phyloP scores from a whole-genome alignment of 2,888 invertebrate species.

The Spodoptera exigua region DNA sequence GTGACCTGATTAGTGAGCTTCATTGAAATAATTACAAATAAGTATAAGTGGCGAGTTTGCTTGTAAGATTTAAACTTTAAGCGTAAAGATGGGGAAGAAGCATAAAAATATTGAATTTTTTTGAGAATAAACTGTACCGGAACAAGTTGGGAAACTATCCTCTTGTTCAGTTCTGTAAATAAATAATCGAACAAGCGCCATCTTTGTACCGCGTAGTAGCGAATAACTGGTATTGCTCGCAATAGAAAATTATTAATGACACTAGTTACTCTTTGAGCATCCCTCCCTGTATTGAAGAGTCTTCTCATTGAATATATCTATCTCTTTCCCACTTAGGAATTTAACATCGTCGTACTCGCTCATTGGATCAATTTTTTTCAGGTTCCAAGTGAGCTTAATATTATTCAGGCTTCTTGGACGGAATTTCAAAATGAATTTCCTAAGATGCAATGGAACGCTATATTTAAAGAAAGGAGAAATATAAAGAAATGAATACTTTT shows the following conservation, averaged over 20 bases:
- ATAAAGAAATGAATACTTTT: not conserved
- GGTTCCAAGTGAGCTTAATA: constrained; percentile 39
- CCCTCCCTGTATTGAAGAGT: constrained; percentile 14
- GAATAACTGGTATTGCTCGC: too few relatives aligned
- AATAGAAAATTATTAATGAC: not conserved
- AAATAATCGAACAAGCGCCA: too few relatives aligned
- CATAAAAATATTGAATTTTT: too few relatives aligned
- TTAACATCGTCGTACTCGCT: constrained; percentile 11
- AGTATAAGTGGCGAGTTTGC: too few relatives aligned
- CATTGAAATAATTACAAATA: too few relatives aligned
- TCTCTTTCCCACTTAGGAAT: constrained; percentile 18
- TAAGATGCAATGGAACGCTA: not conserved
- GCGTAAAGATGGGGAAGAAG: too few relatives aligned
- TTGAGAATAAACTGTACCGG: too few relatives aligned
- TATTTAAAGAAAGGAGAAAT: not conserved
- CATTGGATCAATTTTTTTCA: constrained; percentile 41
- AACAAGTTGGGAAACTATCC: too few relatives aligned
- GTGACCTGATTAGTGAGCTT: too few relatives aligned
- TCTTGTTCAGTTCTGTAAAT: too few relatives aligned
- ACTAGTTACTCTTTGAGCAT: constrained; percentile 3
- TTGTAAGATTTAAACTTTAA: too few relatives aligned
- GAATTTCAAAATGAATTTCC: constrained; percentile 30
- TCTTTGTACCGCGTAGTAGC: too few relatives aligned
- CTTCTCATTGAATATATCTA: constrained; percentile 29
- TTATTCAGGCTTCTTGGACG: constrained; percentile 25